These are phyloP conservation scores for Notodonta dromedarius DNA, from an alignment of 2,888 invertebrate species.

Conservation along the genomic window DNA sequence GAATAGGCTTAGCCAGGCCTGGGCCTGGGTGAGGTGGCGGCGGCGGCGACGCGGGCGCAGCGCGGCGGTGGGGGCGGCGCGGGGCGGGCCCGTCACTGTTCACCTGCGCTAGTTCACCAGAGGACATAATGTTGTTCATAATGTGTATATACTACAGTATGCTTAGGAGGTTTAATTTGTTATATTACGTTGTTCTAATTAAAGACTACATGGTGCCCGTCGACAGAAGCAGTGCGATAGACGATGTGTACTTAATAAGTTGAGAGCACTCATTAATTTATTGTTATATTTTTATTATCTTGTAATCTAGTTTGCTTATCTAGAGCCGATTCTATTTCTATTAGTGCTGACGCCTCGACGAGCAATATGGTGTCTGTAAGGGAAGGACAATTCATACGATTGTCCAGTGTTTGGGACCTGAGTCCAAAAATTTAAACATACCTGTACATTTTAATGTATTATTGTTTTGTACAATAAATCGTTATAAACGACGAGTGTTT, in stretches of 20 bases:
- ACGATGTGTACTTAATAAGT: slow-evolving; percentile 84
- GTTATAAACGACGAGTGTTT: slow-evolving; percentile 80
- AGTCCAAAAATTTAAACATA: slow-evolving; percentile 84
- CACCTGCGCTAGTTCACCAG: slow-evolving; percentile 68
- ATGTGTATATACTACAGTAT: slow-evolving; percentile 84
- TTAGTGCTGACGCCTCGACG: slow-evolving; percentile 84
- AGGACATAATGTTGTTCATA: slow-evolving; percentile 79
- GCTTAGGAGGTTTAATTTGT: slow-evolving; percentile 83
- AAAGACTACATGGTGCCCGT: slow-evolving; percentile 84
- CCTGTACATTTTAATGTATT: slow-evolving; percentile 86
- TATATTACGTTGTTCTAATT: slow-evolving; percentile 82
- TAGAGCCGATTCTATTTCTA: slow-evolving; percentile 82
- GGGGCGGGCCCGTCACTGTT: slow-evolving; percentile 47
- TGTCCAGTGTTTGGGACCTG: slow-evolving; percentile 83
- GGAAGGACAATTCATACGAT: slow-evolving; percentile 77
- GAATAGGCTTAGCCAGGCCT: slow-evolving; percentile 38
- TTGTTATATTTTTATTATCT: slow-evolving; percentile 82
- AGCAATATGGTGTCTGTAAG: slow-evolving; percentile 84
- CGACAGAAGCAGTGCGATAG: slow-evolving; percentile 82
- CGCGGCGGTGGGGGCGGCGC: slow-evolving; percentile 37
- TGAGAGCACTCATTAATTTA: slow-evolving; percentile 82
- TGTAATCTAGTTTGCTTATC: slow-evolving; percentile 82
- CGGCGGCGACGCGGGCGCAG: slow-evolving; percentile 36
- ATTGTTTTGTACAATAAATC: slow-evolving; percentile 86
- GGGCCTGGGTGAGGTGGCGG: slow-evolving; percentile 34